Evolutionary conservation across 2,888 invertebrate species (phyloP), one percentile per base, ranked within the genome.

Genomic region (Pandemis cinnamomeana): DNA sequence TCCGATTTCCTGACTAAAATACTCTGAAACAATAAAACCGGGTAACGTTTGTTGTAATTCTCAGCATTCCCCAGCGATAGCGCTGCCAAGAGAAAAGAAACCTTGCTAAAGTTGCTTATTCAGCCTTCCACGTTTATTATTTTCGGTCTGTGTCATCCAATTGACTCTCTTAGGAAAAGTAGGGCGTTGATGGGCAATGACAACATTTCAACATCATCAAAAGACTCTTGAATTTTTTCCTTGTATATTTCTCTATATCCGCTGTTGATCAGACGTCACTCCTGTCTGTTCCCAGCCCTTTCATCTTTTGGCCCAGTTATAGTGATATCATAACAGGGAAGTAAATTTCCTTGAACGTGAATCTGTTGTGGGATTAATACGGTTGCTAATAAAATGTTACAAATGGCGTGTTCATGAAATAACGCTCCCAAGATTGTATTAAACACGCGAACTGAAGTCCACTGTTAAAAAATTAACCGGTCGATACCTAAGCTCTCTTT

Each of bases 221-320:
- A 73, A 44, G 64, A 42, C n/a, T 46, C 10, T 13, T 36, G 15
- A 51, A 51, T 7, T 51, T 41, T 53, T 55, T 60, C 51, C 4
- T 53, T 58, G 58, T 58, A 44, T 69, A 51, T 70, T 73, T 70
- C 44, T 55, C 42, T 69, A 58, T 68, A 68, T 73, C 73, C 69
- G 64, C 46, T 60, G 64, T 72, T 72, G 69, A 55, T 72, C 55
- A 73, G 61, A 53, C 70, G 72, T 79, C 80, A 74, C 58, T 79
- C 79, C 78, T 41, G 53, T 60, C 73, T 77, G 71, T 62, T 78
- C 78, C 78, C 41, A 48, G 60, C 73, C 77, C 79, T 81, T 81
- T 82, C 75, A 82, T 82, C 80, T 80, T 73, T 63, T 72, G 80
- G 67, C 80, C 79, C 68, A 78, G 67, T 80, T 82, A 78, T 75